Evolutionary conservation across 1,140 invertebrate species (phyloP).

Genomic region (Leptinotarsa defecta): DNA sequence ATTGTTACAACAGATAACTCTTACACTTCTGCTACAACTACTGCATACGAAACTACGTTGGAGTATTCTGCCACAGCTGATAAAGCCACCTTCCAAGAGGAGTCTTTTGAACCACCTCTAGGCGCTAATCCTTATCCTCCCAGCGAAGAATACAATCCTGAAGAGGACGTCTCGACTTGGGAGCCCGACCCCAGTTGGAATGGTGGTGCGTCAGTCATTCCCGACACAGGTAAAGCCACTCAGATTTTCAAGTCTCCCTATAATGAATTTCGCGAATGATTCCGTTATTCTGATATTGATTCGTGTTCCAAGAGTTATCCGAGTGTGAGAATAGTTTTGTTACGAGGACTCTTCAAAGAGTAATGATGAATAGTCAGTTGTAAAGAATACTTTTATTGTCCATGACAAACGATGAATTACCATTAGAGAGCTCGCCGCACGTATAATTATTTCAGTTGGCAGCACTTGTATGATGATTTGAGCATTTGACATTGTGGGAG

Average conservation of each 20-base stretch:
- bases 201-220: background rate
- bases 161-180: slow-evolving; percentile 49
- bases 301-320: too few species aligned
- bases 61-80: slow-evolving; percentile 1
- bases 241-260: background rate
- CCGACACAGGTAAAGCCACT: background rate
- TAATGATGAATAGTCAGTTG: background rate
- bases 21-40: too few species aligned
- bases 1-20: too few species aligned
- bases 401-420: too few species aligned
- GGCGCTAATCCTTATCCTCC: slow-evolving; percentile 33
- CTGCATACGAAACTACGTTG: slow-evolving; percentile 11
- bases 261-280: too few species aligned
- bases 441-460: too few species aligned
- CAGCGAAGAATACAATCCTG: slow-evolving; percentile 49
- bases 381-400: background rate
- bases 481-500: too few species aligned
- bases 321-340: background rate
- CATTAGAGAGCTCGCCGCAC: too few species aligned
- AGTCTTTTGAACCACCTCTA: slow-evolving; percentile 28
- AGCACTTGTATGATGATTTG: too few species aligned
- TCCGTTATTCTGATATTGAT: too few species aligned
- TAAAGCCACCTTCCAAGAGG: slow-evolving; percentile 6
- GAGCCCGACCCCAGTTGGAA: slow-evolving; percentile 44
- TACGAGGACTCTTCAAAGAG: background rate